phyloP scores from a whole-genome alignment of 2,797 vertebrate species.

The Parauchenoglanis ngamensis region DNA sequence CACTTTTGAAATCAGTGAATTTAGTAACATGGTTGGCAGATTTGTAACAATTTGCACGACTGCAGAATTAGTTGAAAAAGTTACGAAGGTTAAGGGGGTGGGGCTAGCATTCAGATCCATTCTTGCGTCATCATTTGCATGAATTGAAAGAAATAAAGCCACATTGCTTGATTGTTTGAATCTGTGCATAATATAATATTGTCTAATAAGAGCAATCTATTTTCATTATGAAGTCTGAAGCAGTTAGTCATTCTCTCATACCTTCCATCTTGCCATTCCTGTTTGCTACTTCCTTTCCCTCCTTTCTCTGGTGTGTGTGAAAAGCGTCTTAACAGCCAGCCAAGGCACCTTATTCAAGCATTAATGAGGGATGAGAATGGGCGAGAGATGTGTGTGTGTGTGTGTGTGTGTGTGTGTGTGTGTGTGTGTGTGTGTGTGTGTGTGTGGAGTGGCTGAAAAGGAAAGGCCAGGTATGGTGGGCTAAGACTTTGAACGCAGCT shows the following conservation, averaged over 20 bases:
- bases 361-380: slow-evolving; percentile 49
- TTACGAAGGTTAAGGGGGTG: background rate
- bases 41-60: background rate
- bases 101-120: background rate
- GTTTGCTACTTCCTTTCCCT: slow-evolving; percentile 45
- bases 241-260: background rate
- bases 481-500: slow-evolving; percentile 77
- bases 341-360: slow-evolving; percentile 62
- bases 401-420: slow-evolving; percentile 9
- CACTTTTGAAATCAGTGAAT: background rate
- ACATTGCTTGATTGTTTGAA: background rate
- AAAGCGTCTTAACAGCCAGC: slow-evolving; percentile 55
- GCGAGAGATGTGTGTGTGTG: slow-evolving; percentile 7
- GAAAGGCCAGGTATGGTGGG: slow-evolving; percentile 75
- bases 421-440: slow-evolving; percentile 5
- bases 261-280: background rate
- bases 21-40: background rate
- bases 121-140: background rate
- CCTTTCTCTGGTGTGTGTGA: slow-evolving; percentile 45
- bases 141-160: background rate
- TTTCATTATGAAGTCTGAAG: background rate
- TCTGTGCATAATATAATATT: background rate
- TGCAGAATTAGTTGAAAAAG: background rate
- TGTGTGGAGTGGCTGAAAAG: slow-evolving; percentile 34
- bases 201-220: background rate